phyloP scores from a whole-genome alignment of 2,797 vertebrate species.

The Chelon auratus region DNA sequence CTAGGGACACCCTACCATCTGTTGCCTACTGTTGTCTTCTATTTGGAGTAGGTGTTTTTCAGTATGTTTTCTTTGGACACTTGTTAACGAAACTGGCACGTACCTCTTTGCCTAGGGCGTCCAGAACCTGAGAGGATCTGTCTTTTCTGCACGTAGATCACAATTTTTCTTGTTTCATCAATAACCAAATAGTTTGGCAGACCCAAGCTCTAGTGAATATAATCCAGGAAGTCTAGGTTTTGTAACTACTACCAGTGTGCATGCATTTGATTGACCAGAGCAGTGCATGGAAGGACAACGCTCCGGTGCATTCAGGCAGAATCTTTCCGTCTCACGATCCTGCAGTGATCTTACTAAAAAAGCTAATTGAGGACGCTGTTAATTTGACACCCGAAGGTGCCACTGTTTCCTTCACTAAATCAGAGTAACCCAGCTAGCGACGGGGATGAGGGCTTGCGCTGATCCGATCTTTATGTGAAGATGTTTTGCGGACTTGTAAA shows the following conservation, averaged over 20 bases:
- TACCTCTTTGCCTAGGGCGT: too few relatives aligned
- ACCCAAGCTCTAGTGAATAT: neutral
- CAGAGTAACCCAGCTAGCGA: neutral
- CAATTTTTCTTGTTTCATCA: constrained; percentile 18
- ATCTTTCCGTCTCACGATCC: constrained; percentile 11
- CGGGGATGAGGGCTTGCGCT: constrained; percentile 4
- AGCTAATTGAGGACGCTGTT: constrained; percentile 9
- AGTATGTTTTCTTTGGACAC: too few relatives aligned
- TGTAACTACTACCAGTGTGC: neutral
- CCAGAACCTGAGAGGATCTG: too few relatives aligned
- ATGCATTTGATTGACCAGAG: neutral
- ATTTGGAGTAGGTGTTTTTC: too few relatives aligned
- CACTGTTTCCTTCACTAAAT: constrained; percentile 12
- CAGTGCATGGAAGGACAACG: neutral
- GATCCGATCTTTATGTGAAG: constrained; percentile 5
- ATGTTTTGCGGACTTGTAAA: constrained; percentile 10
- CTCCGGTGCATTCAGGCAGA: neutral
- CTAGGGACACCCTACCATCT: too few relatives aligned
- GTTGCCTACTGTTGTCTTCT: too few relatives aligned
- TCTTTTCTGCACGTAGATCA: constrained; percentile 22
- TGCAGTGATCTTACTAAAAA: constrained; percentile 16
- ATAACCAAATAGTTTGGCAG: constrained; percentile 4
- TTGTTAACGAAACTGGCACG: too few relatives aligned
- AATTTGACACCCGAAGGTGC: constrained; percentile 18
- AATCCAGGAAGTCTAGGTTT: neutral